phyloP scores from a whole-genome alignment of 2,888 invertebrate species.

The Eristalis arbustorum region DNA sequence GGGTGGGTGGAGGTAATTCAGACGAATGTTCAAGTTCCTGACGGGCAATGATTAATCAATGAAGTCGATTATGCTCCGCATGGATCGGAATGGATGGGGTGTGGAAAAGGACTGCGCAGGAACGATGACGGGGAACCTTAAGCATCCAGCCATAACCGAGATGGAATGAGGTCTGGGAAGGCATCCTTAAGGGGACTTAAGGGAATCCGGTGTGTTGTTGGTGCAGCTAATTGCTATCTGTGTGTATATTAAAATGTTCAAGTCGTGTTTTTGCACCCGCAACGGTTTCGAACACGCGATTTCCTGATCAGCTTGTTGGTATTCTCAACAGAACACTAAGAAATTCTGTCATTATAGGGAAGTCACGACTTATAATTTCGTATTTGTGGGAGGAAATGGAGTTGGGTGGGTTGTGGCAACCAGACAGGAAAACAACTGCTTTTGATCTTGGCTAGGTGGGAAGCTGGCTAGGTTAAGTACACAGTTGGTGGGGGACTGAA shows the following conservation, averaged over 20 bases:
- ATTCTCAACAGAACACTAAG: not conserved
- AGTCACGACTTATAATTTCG: too few species aligned
- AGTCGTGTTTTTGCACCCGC: not conserved
- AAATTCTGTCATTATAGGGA: not conserved
- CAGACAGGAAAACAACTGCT: too few species aligned
- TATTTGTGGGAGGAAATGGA: too few species aligned
- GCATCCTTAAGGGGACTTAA: not conserved
- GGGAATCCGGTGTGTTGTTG: not conserved
- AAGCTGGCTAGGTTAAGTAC: too few species aligned
- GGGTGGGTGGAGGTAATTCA: not conserved
- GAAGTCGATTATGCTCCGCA: not conserved
- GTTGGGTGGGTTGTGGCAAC: too few species aligned
- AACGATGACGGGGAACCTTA: not conserved
- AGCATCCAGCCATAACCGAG: not conserved
- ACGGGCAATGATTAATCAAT: slow-evolving; percentile 6
- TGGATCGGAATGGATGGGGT: not conserved
- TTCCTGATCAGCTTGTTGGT: not conserved
- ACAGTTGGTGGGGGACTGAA: too few species aligned
- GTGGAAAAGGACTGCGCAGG: not conserved
- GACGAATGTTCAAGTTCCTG: not conserved
- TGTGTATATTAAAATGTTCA: not conserved
- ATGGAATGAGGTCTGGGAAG: not conserved
- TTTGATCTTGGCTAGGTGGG: too few species aligned
- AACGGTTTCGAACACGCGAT: not conserved
- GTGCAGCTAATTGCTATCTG: not conserved